Base-by-base conservation (phyloP, 2,888 invertebrate genomes). In the Epinotia demarniana region DNA sequence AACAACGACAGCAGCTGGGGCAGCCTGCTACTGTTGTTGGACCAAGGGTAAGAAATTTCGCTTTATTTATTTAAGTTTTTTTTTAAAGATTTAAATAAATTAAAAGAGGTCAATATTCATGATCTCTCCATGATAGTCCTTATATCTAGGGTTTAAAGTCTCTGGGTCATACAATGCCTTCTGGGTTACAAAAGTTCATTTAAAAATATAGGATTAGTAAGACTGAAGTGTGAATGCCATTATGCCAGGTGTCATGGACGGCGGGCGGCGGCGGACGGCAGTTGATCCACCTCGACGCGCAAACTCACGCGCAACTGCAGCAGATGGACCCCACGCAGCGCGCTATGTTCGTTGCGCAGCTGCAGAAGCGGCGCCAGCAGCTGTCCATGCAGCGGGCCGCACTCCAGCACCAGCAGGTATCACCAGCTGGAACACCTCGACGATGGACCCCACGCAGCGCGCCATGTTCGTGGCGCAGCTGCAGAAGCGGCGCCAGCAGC, bases 301-400 rank as follows among this genome's bases (percentile, higher is more conserved):
- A 97, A 81, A 97, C 97, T 0, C 97, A 97, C 85, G 97, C 97
- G 13, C 97, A 97, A 81, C 90, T 97, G 63, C 97, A 97, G 84
- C 97, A 97, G 82, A 95, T 97, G 95, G 97, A 97, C 83, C 97
- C 97, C 0, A 96, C 97, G 78, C 97, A 97, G 83, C 95, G 97
- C 58, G 96, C 97, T 1, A 95, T 97, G 87, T 97, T 97, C 80
- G 96, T 97, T 6, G 96, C 97, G 13, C 97, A 97, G 86, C 90
- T 97, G 78, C 96, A 97, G 86, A 96, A 96, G 92, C 95, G 92
- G 75, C 94, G 88, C n/a, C 75, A 75, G 27, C 95, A 95, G 77
- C 92, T 95, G 82, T 94, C 93, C 0, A 91, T 94, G 80, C 95
- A 93, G 85, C 92, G 95, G 0, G 93, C 91, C 0, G 93, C 92